These are phyloP conservation scores for Caerostris extrusa DNA, from an alignment of 1,140 invertebrate species.

Conservation along the genomic window DNA sequence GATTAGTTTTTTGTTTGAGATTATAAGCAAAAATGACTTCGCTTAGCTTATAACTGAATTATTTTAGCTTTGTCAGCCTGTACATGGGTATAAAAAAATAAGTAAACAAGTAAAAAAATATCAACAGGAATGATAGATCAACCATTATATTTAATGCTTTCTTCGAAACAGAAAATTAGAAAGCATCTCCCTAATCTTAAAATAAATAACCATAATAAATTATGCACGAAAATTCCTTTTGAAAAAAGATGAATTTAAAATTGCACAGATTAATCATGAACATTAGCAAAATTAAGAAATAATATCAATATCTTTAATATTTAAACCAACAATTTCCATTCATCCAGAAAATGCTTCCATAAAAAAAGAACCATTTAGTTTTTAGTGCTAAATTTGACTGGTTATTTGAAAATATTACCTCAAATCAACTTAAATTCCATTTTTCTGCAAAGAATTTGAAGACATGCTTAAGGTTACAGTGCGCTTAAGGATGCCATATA, in stretches of 20 bases:
- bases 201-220: neutral
- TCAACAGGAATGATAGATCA: no score
- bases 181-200: neutral
- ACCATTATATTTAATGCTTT: no score
- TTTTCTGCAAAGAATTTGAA: neutral
- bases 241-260: neutral
- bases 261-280: neutral
- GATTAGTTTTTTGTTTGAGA: no score
- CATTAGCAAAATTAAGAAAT: neutral
- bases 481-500: neutral
- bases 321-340: neutral
- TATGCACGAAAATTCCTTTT: neutral
- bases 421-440: neutral
- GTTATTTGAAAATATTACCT: neutral
- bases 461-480: neutral
- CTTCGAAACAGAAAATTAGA: no score
- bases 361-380: neutral
- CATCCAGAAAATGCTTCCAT: neutral
- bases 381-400: neutral
- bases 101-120: no score
- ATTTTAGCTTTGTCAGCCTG: no score
- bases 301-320: conserved; percentile 3
- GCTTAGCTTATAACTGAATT: no score
- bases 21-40: no score
- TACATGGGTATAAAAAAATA: no score